Base-by-base conservation (phyloP, 2,797 vertebrate genomes). In the Vultur gryphus region DNA sequence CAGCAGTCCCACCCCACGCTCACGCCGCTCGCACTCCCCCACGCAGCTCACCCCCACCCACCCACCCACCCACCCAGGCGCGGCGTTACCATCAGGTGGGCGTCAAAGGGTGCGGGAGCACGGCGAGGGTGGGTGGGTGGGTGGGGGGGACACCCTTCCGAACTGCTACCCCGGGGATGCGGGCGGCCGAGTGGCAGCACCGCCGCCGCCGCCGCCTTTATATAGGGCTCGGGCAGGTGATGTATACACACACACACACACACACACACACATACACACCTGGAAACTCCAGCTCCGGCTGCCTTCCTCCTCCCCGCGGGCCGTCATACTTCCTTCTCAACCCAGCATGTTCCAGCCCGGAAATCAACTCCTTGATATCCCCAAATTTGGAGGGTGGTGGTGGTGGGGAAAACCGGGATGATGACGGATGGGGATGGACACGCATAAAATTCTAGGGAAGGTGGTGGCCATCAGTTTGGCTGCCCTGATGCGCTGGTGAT, bases 271-370 rank as follows among this genome's bases (percentile, higher is more conserved):
- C 37, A 37, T 8, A 95, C 97, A 96, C 96, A 95, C 95, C 96
- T 97, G 96, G 96, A 97, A 97, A 97, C 95, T 97, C 96, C 97
- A 84, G 82, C 88, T 54, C 64, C 35, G 41, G 65, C 41, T 66
- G 64, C 62, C 91, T 92, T 95, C 95, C 95, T 96, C 95, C 95
- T 91, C 93, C 92, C 93, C 62, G 76, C 69, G 59, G 85, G 92
- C 84, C 83, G 66, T 11, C 19, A 24, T 41, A 92, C 92, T 96
- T 89, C 94, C 95, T 92, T 78, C 93, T 96, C 6, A 21, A 1
- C 80, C 19, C 62, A 19, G 21, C 58, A 33, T 25, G 58, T 82
- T 85, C 66, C 83, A 25, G 86, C 48, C 61, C 48, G 88, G 84
- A 86, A 87, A 79, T 52, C 6, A 3, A 15, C 5, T 52, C 54